Conservation (phyloP, 2,888 invertebrate species). For the Melikaiella ostensackeni region DNA sequence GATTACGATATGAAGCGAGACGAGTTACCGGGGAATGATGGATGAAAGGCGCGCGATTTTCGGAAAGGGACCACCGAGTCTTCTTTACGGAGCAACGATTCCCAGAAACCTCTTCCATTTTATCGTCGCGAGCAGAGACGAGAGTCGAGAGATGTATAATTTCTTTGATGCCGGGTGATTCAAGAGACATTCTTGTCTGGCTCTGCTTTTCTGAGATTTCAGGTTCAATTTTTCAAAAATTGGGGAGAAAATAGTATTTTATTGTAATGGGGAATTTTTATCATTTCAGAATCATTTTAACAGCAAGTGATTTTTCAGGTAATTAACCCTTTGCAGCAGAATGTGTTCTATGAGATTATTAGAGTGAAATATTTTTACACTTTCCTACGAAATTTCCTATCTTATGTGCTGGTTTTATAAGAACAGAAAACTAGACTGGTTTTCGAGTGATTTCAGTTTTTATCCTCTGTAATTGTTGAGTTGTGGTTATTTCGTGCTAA, state of each 20-base stretch:
- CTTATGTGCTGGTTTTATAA: not conserved
- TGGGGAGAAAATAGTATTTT: not conserved
- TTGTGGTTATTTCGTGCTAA: too few relatives aligned
- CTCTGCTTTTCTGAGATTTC: constrained; percentile 21
- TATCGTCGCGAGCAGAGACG: constrained; percentile 15
- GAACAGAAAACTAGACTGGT: not conserved
- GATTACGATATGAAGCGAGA: constrained; percentile 9
- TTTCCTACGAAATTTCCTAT: not conserved
- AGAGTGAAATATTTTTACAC: too few relatives aligned
- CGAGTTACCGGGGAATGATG: not conserved
- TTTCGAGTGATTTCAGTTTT: not conserved
- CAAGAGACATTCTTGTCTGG: constrained; percentile 18
- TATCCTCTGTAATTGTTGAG: too few relatives aligned
- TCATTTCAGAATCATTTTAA: not conserved
- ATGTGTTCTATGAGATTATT: not conserved
- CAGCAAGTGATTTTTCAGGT: not conserved
- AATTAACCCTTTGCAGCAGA: not conserved
- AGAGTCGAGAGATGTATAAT: constrained; percentile 29
- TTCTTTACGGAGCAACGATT: constrained; percentile 9
- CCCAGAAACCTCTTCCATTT: constrained; percentile 16
- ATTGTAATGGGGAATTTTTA: not conserved
- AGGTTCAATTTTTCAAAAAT: constrained; percentile 1
- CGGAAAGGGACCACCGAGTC: not conserved
- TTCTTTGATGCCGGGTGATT: constrained; percentile 26
- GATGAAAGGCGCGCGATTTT: constrained; percentile 19